These are phyloP conservation scores for Leptopilina clavipes DNA, from an alignment of 1,140 invertebrate species.

Conservation along the genomic window DNA sequence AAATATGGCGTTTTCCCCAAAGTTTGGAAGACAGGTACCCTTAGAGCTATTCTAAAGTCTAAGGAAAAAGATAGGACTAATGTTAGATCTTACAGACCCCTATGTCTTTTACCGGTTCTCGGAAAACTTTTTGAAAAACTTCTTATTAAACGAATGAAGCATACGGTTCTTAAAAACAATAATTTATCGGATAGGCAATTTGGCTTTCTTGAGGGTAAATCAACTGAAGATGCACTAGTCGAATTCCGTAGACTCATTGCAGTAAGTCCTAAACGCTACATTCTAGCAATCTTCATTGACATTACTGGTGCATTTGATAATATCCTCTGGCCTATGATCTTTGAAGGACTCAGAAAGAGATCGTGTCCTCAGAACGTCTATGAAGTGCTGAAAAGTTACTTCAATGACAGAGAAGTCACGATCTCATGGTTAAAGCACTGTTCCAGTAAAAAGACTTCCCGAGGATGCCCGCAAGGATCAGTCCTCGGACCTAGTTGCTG, in stretches of 20 bases:
- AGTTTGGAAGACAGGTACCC: not conserved
- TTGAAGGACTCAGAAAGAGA: not conserved
- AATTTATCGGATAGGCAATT: not conserved
- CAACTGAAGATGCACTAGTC: not conserved
- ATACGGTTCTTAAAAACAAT: not conserved
- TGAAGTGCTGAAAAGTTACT: not conserved
- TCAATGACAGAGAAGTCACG: not conserved
- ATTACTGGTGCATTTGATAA: not conserved
- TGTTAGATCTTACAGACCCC: not conserved
- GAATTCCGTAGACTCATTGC: not conserved
- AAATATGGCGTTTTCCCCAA: not conserved
- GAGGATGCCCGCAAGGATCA: constrained; percentile 60
- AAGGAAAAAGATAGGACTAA: not conserved
- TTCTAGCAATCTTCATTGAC: not conserved
- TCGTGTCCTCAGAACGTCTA: not conserved
- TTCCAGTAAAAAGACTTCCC: no score
- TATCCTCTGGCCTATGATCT: not conserved
- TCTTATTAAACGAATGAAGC: not conserved
- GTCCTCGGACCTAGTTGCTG: constrained; percentile 55
- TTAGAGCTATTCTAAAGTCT: not conserved
- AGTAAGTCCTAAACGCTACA: not conserved
- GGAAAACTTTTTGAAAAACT: not conserved
- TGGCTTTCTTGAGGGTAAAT: not conserved
- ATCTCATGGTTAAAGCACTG: not conserved
- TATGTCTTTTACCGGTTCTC: not conserved